Evolutionary conservation across 2,888 invertebrate species (phyloP).

Genomic region (Macaria notata): DNA sequence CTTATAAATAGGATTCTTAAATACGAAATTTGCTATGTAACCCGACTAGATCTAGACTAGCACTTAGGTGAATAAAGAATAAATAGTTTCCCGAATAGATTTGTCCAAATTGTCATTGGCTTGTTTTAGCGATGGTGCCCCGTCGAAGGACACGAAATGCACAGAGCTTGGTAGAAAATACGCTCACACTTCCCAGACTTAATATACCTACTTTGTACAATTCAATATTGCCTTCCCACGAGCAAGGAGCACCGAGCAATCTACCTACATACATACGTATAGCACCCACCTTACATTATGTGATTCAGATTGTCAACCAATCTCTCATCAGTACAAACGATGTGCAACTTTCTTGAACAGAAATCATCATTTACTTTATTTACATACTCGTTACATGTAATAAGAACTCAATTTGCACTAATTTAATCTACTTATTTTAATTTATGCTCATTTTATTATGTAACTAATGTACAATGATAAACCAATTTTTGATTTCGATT

Average conservation of each 20-base stretch:
- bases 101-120: conserved; percentile 58
- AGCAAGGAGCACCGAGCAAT: conserved; percentile 67
- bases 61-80: conserved; percentile 19
- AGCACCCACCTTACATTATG: conserved; percentile 76
- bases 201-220: conserved; percentile 54
- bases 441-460: conserved; percentile 17
- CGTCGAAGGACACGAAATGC: conserved; percentile 62
- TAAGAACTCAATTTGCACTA: conserved; percentile 6
- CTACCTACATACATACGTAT: conserved; percentile 54
- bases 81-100: conserved; percentile 24
- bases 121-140: conserved; percentile 66
- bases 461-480: conserved; percentile 28
- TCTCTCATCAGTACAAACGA: conserved; percentile 19
- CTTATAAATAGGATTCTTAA: background rate
- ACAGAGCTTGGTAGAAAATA: conserved; percentile 78
- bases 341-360: conserved; percentile 5
- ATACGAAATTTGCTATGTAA: conserved; percentile 4
- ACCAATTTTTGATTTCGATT: conserved; percentile 39
- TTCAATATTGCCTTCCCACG: conserved; percentile 65
- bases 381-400: conserved; percentile 1
- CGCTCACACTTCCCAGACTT: conserved; percentile 80
- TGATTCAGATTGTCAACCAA: conserved; percentile 33
- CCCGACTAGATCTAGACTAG: conserved; percentile 15
- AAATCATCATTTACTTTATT: conserved; percentile 3
- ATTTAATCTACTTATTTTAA: conserved; percentile 20